phyloP scores from a whole-genome alignment of 2,113 vertebrate genomes.

The Boulengeromyrus knoepffleri region DNA sequence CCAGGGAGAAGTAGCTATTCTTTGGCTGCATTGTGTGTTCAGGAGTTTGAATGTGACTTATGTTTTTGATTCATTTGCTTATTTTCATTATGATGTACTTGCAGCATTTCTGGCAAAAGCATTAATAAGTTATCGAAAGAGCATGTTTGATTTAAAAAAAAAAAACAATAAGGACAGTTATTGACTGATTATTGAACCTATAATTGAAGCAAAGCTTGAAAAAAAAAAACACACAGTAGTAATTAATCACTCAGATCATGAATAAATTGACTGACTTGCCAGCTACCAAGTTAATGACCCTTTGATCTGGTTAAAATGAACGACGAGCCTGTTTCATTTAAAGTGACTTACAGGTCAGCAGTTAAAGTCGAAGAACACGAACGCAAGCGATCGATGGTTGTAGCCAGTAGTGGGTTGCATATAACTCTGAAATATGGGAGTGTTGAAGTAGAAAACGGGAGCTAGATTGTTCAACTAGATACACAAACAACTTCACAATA shows the following conservation, averaged over 20 bases:
- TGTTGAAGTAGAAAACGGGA: not conserved
- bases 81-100: not conserved
- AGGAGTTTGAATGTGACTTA: not conserved
- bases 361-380: not conserved
- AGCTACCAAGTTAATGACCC: not conserved
- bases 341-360: not conserved
- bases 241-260: not conserved
- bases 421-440: not conserved
- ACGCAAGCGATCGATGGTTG: not conserved
- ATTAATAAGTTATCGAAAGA: not conserved
- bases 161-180: not conserved
- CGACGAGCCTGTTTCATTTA: not conserved
- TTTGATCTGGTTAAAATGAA: not conserved
- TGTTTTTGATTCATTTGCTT: not conserved
- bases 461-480: not conserved
- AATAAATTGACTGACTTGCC: not conserved
- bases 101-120: not conserved
- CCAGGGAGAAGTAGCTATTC: not conserved
- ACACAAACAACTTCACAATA: not conserved
- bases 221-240: not conserved
- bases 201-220: not conserved
- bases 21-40: not conserved
- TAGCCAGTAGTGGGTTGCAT: not conserved
- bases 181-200: not conserved
- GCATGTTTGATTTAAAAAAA: not conserved